Conservation (phyloP, 2,888 invertebrate species). For the Hemaris fuciformis region DNA sequence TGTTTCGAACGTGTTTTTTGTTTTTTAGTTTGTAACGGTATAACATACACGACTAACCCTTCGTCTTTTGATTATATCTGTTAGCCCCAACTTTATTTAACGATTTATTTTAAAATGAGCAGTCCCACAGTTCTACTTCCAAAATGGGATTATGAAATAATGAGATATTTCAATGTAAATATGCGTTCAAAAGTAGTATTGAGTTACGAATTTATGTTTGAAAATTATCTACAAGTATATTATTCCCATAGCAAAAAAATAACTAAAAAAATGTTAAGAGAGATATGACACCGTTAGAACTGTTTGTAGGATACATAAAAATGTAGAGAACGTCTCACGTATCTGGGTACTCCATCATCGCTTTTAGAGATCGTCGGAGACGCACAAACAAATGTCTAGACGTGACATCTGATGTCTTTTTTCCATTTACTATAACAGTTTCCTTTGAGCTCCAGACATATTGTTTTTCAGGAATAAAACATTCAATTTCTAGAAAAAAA, state of each 20-base stretch:
- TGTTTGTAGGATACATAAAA: neutral
- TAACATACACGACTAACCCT: too few relatives aligned
- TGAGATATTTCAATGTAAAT: too few relatives aligned
- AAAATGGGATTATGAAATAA: too few relatives aligned
- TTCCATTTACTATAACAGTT: neutral
- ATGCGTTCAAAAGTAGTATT: too few relatives aligned
- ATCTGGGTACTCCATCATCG: neutral
- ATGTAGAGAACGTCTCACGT: neutral
- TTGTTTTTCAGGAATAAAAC: neutral
- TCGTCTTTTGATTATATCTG: too few relatives aligned
- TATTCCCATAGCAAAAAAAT: neutral
- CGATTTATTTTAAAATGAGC: too few relatives aligned
- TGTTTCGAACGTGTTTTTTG: too few relatives aligned
- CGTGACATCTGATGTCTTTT: neutral
- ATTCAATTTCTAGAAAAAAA: neutral
- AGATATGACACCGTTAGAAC: neutral
- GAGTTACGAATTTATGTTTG: too few relatives aligned
- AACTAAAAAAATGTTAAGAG: neutral
- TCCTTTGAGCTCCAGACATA: neutral
- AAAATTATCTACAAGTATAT: too few relatives aligned
- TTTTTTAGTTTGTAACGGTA: too few relatives aligned
- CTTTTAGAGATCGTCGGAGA: neutral
- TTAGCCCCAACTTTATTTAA: too few relatives aligned
- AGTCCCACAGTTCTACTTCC: too few relatives aligned
- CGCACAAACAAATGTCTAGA: slow-evolving; percentile 1